A percentile compares a stretch with the other conserved stretches of the same genome.
These are phyloP conservation scores for Enteromius mattozi DNA, from an alignment of 2,797 vertebrate genomes.

Conservation along the genomic window DNA sequence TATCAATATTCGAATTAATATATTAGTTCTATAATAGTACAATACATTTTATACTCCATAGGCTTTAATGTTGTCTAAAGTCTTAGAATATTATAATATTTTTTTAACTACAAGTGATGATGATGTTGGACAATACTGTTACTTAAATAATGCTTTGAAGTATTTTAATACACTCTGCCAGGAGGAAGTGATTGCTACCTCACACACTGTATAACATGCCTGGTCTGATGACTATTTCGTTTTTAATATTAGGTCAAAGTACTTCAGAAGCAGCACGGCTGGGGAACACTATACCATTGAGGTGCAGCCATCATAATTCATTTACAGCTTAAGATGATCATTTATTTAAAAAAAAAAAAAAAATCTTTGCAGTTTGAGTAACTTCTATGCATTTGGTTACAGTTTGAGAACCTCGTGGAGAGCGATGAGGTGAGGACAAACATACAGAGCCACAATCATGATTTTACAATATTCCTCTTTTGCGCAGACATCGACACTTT, in stretches of 20 bases:
- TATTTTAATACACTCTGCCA: not conserved
- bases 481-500: not conserved
- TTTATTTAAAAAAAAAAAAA: too few species aligned
- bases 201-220: not conserved
- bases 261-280: slow-evolving; percentile 89
- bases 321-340: too few species aligned
- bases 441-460: not conserved
- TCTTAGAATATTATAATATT: not conserved
- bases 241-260: slow-evolving; percentile 86
- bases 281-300: slow-evolving; percentile 97
- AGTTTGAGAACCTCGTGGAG: slow-evolving; percentile 99
- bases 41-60: not conserved
- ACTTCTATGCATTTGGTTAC: slow-evolving; percentile 67
- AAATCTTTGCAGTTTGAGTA: not conserved
- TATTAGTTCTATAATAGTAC: too few species aligned
- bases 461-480: not conserved
- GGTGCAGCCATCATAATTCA: slow-evolving; percentile 70
- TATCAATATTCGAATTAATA: not conserved
- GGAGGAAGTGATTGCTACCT: not conserved
- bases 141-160: not conserved
- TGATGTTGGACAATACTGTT: not conserved
- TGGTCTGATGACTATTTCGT: not conserved
- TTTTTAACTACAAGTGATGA: not conserved
- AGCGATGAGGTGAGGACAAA: slow-evolving; percentile 91
- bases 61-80: not conserved